A percentile compares a stretch with the other conserved stretches of the same genome.
These are phyloP conservation scores for Zootoca vivipara DNA, from an alignment of 2,113 vertebrate genomes.

Conservation along the genomic window DNA sequence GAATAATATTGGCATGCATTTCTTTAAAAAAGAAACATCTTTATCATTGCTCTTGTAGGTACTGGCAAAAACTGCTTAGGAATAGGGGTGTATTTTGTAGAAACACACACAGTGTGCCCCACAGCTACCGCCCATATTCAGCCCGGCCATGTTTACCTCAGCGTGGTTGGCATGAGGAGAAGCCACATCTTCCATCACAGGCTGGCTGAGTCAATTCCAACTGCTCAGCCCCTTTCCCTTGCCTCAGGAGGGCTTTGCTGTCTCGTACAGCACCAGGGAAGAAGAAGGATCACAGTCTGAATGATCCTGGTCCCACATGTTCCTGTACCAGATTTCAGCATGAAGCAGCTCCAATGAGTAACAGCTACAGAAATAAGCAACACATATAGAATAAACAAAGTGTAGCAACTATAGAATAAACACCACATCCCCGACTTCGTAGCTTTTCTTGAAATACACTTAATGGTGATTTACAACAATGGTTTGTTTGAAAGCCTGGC, in stretches of 20 bases:
- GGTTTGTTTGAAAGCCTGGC: background rate
- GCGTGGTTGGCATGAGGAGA: background rate
- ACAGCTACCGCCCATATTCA: background rate
- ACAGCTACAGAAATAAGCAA: too few species aligned
- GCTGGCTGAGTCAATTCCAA: background rate
- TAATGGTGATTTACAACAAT: background rate
- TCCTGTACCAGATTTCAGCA: background rate
- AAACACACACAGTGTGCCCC: background rate
- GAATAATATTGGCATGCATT: slow-evolving; percentile 38
- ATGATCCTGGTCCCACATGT: background rate
- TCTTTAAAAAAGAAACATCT: slow-evolving; percentile 37
- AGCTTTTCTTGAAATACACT: background rate
- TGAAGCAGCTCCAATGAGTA: background rate
- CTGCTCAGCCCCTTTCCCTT: background rate
- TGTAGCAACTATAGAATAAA: background rate
- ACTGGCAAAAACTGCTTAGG: slow-evolving; percentile 16
- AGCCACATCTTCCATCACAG: too few species aligned
- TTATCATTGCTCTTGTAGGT: slow-evolving; percentile 23
- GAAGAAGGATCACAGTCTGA: background rate
- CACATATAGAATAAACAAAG: background rate
- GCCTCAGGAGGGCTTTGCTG: background rate
- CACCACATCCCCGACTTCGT: background rate
- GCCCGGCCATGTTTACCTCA: background rate
- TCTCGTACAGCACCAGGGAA: background rate
- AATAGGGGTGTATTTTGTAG: background rate